phyloP scores from a whole-genome alignment of 2,888 invertebrate species.

The Gastrophysa polygoni region DNA sequence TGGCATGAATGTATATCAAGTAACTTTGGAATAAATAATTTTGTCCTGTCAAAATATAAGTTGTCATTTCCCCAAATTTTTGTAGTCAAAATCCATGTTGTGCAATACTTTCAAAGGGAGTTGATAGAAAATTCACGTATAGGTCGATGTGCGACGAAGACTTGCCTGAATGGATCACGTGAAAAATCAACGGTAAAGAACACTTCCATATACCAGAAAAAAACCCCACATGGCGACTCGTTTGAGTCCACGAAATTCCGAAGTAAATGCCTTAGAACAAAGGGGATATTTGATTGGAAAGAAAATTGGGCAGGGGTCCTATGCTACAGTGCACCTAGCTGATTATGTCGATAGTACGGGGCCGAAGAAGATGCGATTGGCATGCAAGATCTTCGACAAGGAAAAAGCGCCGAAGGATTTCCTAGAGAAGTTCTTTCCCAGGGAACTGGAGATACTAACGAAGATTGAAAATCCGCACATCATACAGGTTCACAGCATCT shows the following conservation, averaged over 20 bases:
- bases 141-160: conserved; percentile 32
- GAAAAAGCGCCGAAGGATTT: conserved; percentile 88
- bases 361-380: conserved; percentile 75
- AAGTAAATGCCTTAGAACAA: conserved; percentile 83
- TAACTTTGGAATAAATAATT: conserved; percentile 39
- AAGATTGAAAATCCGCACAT: conserved; percentile 91
- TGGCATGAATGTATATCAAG: conserved; percentile 29
- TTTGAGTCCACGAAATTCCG: conserved; percentile 79
- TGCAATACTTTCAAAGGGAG: conserved; percentile 32
- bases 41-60: conserved; percentile 40
- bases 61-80: conserved; percentile 39
- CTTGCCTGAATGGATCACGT: conserved; percentile 40
- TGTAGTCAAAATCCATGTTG: conserved; percentile 38
- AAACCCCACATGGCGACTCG: conserved; percentile 67
- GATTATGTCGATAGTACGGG: conserved; percentile 76
- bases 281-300: conserved; percentile 79
- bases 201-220: conserved; percentile 21
- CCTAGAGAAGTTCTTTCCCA: conserved; percentile 89
- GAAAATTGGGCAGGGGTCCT: conserved; percentile 90
- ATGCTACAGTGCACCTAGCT: conserved; percentile 88
- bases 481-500: conserved; percentile 85
- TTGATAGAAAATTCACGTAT: conserved; percentile 33
- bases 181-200: conserved; percentile 37
- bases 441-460: conserved; percentile 88
- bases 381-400: conserved; percentile 92